Evolutionary conservation across 2,113 vertebrate species (phyloP).

Genomic region (Lophius piscatorius): DNA sequence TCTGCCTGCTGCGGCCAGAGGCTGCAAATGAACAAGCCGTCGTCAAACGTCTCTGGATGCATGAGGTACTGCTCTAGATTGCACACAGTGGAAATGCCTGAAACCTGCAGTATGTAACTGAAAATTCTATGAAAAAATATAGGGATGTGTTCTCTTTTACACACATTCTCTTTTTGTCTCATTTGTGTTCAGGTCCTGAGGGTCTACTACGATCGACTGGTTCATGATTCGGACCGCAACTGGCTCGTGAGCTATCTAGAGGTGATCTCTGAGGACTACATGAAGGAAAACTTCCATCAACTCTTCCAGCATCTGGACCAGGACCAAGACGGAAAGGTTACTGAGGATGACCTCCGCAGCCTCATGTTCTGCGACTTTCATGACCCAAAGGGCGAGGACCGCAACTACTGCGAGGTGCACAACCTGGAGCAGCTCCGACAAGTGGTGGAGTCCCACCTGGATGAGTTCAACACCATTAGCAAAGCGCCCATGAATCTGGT

Average conservation of each 20-base stretch:
- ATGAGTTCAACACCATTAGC: slow-evolving; percentile 94
- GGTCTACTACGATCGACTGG: slow-evolving; percentile 91
- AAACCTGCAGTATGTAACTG: background rate
- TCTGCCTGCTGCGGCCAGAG: slow-evolving; percentile 87
- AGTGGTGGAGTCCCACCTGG: slow-evolving; percentile 86
- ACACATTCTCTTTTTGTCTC: background rate
- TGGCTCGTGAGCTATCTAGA: slow-evolving; percentile 87
- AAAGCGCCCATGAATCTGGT: slow-evolving; percentile 96
- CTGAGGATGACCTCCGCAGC: slow-evolving; percentile 88
- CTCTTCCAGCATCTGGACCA: slow-evolving; percentile 87
- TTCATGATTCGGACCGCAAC: slow-evolving; percentile 82
- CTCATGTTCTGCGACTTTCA: slow-evolving; percentile 96
- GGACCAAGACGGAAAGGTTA: slow-evolving; percentile 84
- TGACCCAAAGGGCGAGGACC: slow-evolving; percentile 88
- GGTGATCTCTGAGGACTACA: slow-evolving; percentile 67
- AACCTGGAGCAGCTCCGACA: slow-evolving; percentile 83
- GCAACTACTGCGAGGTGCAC: slow-evolving; percentile 88
- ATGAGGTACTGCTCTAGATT: slow-evolving; percentile 92
- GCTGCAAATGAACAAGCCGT: slow-evolving; percentile 72
- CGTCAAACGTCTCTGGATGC: slow-evolving; percentile 88
- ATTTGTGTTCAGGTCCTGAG: slow-evolving; percentile 83
- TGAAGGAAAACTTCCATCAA: background rate
- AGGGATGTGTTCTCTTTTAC: too few relatives aligned
- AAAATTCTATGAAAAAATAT: slow-evolving; percentile 86
- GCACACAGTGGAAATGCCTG: background rate